Base-by-base conservation (phyloP, 2,888 invertebrate species). In the Euplexia lucipara region DNA sequence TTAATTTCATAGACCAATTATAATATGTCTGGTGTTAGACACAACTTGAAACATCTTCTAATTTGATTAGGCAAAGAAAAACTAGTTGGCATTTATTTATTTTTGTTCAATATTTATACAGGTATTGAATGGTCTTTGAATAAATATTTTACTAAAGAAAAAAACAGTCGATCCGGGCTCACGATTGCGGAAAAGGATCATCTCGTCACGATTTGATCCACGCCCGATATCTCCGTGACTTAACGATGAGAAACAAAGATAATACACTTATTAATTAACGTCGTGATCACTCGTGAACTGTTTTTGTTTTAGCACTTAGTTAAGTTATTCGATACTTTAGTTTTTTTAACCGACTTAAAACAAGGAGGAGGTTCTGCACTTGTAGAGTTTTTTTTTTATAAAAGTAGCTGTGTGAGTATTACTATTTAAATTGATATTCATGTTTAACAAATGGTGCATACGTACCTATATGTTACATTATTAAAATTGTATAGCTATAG, bases 151-250 rank as follows among this genome's bases (percentile, higher is more conserved):
- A 77, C n/a, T 75, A 62, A 80, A 80, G 83, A 82, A 83, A 75
- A 69, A 44, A 34, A 82, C 68, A 69, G 61, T 60, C 56, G 78
- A 83, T 78, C 80, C 75, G 77, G 75, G 75, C 81, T 85, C 92
- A 92, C 90, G 94, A 94, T 82, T 85, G 78, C 93, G 94, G 93
- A 93, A 91, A 86, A 88, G 88, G 84, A 85, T 84, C 79, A 63
- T 61, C 81, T 20, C 61, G 82, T 90, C 91, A 92, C 92, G 92
- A 91, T 74, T 76, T 65, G 75, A 67, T 78, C 78, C 66, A 60
- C 76, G 75, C 78, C 79, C 78, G 79, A 77, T 79, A 70, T 75
- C 85, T 83, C 81, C 87, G 86, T 89, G 88, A 88, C 86, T 86
- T 63, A 53, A 30, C 44, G 67, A 73, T 71, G 67, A 74, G 51